Conservation (phyloP, 2,888 invertebrate species). For the Acleris emargana region DNA sequence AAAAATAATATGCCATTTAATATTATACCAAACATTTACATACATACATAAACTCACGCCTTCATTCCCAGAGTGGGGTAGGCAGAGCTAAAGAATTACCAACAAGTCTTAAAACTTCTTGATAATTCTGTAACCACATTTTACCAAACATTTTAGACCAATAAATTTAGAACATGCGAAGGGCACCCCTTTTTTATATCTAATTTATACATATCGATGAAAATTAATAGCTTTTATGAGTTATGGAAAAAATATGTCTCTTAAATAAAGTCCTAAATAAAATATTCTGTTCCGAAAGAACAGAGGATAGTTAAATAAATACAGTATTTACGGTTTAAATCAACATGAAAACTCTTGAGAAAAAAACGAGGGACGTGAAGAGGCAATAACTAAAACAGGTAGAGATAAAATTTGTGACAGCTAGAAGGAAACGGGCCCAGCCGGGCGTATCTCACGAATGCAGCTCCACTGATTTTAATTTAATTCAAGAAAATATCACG, state of each 20-base stretch:
- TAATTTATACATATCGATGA: too few relatives aligned
- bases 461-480: constrained; percentile 61
- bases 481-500: constrained; percentile 61
- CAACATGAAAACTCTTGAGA: constrained; percentile 44
- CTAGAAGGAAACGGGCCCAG: constrained; percentile 63
- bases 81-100: too few relatives aligned
- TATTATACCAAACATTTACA: too few relatives aligned
- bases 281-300: not conserved
- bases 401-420: constrained; percentile 70
- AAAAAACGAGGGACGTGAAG: constrained; percentile 53
- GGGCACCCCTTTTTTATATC: too few relatives aligned
- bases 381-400: constrained; percentile 63
- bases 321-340: not conserved
- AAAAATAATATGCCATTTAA: too few relatives aligned
- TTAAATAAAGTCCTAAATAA: not conserved
- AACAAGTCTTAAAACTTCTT: too few relatives aligned
- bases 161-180: too few relatives aligned
- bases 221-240: too few relatives aligned
- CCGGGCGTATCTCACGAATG: constrained; percentile 66
- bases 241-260: not conserved
- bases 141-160: too few relatives aligned
- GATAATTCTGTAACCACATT: too few relatives aligned
- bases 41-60: too few relatives aligned
- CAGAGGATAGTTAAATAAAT: not conserved
- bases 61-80: too few relatives aligned